Percentiles rank a stretch among this genome's conserved stretches.
These are phyloP conservation scores for Graptemys geographica DNA, from an alignment of 2,797 vertebrate genomes.

Conservation along the genomic window DNA sequence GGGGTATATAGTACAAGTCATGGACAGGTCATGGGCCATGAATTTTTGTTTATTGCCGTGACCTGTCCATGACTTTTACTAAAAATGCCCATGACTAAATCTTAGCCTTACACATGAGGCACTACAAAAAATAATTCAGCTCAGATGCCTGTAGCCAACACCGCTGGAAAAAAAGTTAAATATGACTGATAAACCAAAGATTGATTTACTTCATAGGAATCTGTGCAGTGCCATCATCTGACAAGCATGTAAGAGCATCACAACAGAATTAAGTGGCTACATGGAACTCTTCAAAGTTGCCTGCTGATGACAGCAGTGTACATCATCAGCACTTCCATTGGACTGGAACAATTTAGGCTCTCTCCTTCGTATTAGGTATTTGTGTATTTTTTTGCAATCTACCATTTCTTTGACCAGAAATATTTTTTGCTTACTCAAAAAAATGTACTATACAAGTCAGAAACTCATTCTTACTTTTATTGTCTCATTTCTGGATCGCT, in stretches of 20 bases:
- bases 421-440: background rate
- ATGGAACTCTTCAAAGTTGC: background rate
- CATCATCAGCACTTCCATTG: rapidly evolving
- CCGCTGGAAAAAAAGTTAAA: background rate
- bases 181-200: background rate
- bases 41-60: no score
- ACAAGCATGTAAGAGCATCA: background rate
- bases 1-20: no score
- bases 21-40: no score
- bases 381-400: background rate
- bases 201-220: background rate
- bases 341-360: background rate
- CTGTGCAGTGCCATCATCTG: background rate
- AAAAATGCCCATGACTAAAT: no score
- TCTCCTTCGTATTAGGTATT: background rate
- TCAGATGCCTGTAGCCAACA: background rate
- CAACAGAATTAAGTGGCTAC: background rate
- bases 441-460: background rate
- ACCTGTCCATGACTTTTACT: no score
- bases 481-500: background rate
- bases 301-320: background rate
- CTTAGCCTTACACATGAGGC: background rate
- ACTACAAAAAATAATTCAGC: background rate
- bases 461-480: background rate
- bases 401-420: background rate